phyloP scores from a whole-genome alignment of 2,113 vertebrate genomes.

The Panthera uncia region DNA sequence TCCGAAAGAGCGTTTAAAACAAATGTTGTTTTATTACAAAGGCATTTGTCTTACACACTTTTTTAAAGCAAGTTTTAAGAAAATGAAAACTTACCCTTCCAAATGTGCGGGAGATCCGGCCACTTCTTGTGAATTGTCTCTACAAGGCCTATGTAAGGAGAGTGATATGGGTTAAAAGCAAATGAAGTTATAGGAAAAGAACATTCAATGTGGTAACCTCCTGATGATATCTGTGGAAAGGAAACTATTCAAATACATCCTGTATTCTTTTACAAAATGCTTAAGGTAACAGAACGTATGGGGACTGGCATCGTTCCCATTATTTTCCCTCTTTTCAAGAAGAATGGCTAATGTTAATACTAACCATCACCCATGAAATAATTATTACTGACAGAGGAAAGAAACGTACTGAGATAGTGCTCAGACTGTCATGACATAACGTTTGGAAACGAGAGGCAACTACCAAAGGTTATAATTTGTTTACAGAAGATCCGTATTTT shows the following conservation, averaged over 20 bases:
- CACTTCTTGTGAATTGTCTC: conserved; percentile 41
- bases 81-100: conserved; percentile 61
- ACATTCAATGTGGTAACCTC: conserved; percentile 14
- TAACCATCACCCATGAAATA: background rate
- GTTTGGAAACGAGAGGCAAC: background rate
- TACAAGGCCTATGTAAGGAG: background rate
- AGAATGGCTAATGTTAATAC: background rate
- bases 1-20: background rate
- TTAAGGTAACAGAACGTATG: conserved; percentile 26
- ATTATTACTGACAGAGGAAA: background rate
- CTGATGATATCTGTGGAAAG: background rate
- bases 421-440: background rate
- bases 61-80: conserved; percentile 26
- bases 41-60: background rate
- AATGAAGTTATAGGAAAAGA: background rate
- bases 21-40: background rate
- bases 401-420: background rate
- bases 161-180: conserved; percentile 37
- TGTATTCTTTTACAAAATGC: conserved; percentile 1
- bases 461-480: background rate
- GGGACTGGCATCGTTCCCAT: background rate
- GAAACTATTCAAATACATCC: conserved; percentile 31
- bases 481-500: background rate
- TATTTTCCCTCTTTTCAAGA: background rate
- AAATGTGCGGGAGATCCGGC: conserved; percentile 35